Conservation (phyloP, 2,113 vertebrate genomes). For the Clarias batrachus region DNA sequence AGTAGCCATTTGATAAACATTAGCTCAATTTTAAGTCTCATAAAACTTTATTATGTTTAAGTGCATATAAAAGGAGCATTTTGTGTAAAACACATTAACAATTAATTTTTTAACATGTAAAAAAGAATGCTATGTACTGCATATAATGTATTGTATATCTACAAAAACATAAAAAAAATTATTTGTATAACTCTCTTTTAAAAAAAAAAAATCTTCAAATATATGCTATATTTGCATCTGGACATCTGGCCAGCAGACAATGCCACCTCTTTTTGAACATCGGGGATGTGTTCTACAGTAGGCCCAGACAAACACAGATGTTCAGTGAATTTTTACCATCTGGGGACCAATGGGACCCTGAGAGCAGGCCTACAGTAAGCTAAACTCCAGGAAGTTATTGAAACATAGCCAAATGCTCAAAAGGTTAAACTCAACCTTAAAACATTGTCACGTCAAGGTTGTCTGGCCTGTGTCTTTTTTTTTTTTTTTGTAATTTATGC, state of each 20-base stretch:
- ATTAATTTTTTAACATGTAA: not conserved
- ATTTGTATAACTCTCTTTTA: conserved; percentile 32
- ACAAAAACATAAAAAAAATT: not conserved
- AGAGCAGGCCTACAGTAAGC: conserved; percentile 9
- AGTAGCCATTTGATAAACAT: too few species aligned
- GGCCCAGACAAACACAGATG: conserved; percentile 63
- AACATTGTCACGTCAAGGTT: conserved; percentile 24
- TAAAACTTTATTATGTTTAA: not conserved
- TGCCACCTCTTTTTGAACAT: conserved; percentile 49
- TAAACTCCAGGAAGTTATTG: conserved; percentile 12
- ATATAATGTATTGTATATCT: not conserved
- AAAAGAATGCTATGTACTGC: not conserved
- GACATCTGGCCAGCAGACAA: conserved; percentile 59
- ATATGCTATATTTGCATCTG: conserved; percentile 54
- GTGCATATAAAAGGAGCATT: not conserved
- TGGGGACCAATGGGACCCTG: conserved; percentile 45
- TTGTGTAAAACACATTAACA: too few species aligned
- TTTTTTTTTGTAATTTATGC: not conserved
- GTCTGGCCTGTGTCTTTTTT: conserved; percentile 11
- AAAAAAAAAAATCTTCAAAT: conserved; percentile 43
- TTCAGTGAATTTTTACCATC: conserved; percentile 63
- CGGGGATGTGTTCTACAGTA: conserved; percentile 63
- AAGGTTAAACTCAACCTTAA: conserved; percentile 16
- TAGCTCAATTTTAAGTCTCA: not conserved
- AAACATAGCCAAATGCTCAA: conserved; percentile 29